phyloP scores from a whole-genome alignment of 2,888 invertebrate species.

The Phragmatobia fuliginosa region DNA sequence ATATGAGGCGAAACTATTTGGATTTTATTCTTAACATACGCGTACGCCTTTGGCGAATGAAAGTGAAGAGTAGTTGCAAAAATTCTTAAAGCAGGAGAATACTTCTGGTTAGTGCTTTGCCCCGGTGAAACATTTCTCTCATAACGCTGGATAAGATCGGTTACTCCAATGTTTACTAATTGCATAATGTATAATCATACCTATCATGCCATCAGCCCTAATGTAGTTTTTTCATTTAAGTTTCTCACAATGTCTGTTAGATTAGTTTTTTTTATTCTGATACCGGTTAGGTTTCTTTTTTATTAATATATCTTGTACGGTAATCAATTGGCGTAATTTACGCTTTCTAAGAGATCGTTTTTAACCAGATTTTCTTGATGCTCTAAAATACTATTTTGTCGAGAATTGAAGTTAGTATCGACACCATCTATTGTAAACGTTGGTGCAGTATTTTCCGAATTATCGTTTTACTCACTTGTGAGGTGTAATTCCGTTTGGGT shows the following conservation, averaged over 20 bases:
- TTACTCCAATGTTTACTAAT: constrained; percentile 6
- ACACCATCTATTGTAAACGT: no score
- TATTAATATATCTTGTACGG: not conserved
- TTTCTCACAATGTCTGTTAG: constrained; percentile 1
- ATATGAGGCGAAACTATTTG: not conserved
- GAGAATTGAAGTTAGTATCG: no score
- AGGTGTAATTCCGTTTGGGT: no score
- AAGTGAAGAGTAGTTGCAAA: constrained; percentile 9
- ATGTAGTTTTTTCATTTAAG: constrained; percentile 3
- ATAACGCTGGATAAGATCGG: not conserved
- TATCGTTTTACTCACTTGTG: no score
- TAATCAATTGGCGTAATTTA: no score
- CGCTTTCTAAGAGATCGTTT: no score
- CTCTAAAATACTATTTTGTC: no score
- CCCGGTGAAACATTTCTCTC: not conserved
- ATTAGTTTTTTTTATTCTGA: not conserved
- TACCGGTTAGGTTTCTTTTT: not conserved
- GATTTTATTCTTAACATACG: constrained; percentile 8
- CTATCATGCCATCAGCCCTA: not conserved
- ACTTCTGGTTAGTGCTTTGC: not conserved
- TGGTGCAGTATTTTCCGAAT: no score
- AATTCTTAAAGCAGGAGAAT: constrained; percentile 4
- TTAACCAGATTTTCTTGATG: no score
- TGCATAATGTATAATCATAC: not conserved
- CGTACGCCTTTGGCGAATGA: constrained; percentile 11